Base-by-base conservation (phyloP, 2,113 vertebrate species). In the Leptobrachium ailaonicum region DNA sequence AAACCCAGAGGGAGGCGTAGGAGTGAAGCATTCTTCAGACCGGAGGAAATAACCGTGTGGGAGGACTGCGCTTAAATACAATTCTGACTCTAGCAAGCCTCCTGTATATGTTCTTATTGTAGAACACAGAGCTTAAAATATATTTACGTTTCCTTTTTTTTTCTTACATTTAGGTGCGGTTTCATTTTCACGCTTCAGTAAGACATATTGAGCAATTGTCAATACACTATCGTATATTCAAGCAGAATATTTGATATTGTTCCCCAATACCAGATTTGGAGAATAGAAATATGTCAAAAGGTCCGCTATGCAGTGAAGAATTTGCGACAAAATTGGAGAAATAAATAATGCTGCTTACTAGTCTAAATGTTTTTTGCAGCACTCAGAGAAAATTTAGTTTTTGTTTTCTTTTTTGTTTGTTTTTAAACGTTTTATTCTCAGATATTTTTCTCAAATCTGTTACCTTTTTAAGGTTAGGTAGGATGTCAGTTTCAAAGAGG, bases 1-100 rank as follows among this genome's bases (percentile, higher is more conserved):
- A 67, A 78, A 78, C 67, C 43, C 76, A 71, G 76, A 50, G 67
- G 76, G 76, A 78, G 76, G 76, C 68, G 76, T 78, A 67, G 76
- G 76, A 47, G 76, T 62, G 42, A 78, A 63, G 67, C 68, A 71
- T 78, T 78, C 67, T 78, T 70, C 76, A 78, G 67, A 70, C 76
- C 76, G 63, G 58, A 78, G 76, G 67, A 78, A 78, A 78, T 78
- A 78, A 78, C 76, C 62, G 76, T 78, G 76, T 78, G 67, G 76
- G 76, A 78, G 76, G 67, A 78, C 76, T 71, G 50, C 58, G 68
- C 76, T 70, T 58, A 68, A 58, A 32, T 32, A 32, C 0, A 77
- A 78, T 63, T 70, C 56, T 78, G 41, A 62, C 13, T 71, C 54
- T 53, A 78, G 42, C 60, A 78, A 78, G 60, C 6, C 50, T 60